Evolutionary conservation across 2,888 invertebrate genomes (phyloP), one percentile per base, ranked within the genome.

Genomic region (Conus canariensis): DNA sequence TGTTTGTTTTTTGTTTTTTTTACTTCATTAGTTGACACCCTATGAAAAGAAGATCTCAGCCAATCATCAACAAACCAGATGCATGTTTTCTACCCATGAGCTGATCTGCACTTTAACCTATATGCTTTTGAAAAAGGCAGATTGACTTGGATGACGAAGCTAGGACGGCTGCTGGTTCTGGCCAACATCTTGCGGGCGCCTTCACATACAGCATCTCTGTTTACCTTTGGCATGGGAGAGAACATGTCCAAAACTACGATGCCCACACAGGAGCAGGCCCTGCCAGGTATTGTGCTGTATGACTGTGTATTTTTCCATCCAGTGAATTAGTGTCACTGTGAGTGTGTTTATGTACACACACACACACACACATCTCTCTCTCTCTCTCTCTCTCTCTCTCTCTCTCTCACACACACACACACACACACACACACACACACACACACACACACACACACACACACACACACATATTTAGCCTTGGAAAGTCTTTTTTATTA

Each of bases 181-280:
- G 86, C 91, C 30, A 92, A 92, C 88, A 58, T 92, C 60, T 64
- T 93, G 14, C 90, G 90, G 77, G 90, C 90, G 70, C 90, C 90
- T 82, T 90, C 91, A 14, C 92, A 92, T 25, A 88, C 90, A 8
- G 92, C 92, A 45, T 88, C 92, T 1, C 91, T 94, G 80, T 94
- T 85, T 30, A 59, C 10, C 30, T 80, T 93, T 88, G 90, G 45
- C 14, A 94, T 94, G 93, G 94, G 94, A 85, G 94, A 94, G 30
- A 92, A 92, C 88, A 91, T 93, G 1, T 94, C 93, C 64, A 94
- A 94, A 67, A 93, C 93, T 22, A 91, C 90, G 4, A 94, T 95
- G 94, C 93, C 94, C 19, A 91, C 93, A 25, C 92, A 93, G 90
- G 92, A 93, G 25, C 91, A 93, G 22, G 94, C 95, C 12, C 85